phyloP scores from a whole-genome alignment of 2,888 invertebrate genomes.

The Heliconius hortense region DNA sequence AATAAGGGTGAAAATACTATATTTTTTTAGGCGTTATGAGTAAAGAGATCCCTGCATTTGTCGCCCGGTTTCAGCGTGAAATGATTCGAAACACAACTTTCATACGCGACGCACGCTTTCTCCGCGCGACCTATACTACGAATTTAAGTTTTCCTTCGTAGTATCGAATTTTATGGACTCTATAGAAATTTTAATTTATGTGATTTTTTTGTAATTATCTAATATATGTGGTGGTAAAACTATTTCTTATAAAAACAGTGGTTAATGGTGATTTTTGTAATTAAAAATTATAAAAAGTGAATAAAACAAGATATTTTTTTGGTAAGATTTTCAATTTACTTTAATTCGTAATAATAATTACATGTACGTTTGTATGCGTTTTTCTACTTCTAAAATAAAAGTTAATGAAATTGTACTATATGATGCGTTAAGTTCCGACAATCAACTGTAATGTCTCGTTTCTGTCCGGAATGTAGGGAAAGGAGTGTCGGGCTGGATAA shows the following conservation, averaged over 20 bases:
- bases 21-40: slow-evolving; percentile 1
- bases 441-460: background rate
- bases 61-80: slow-evolving; percentile 50
- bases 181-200: background rate
- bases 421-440: background rate
- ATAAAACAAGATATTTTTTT: background rate
- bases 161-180: slow-evolving; percentile 18
- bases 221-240: background rate
- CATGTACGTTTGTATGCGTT: background rate
- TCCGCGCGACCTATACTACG: slow-evolving; percentile 15
- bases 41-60: slow-evolving; percentile 19
- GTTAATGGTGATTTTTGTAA: background rate
- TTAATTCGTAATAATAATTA: too few relatives aligned
- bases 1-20: slow-evolving; percentile 16
- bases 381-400: background rate
- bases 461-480: background rate
- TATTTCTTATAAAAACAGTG: background rate
- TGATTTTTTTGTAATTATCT: background rate
- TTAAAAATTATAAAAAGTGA: background rate
- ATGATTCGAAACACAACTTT: slow-evolving; percentile 51
- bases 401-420: background rate
- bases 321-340: background rate
- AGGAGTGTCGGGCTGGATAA: too few relatives aligned
- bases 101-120: slow-evolving; percentile 52
- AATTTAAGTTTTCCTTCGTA: slow-evolving; percentile 32